Conservation (phyloP, 1,140 invertebrate species). For the Diachasma alloeum region DNA sequence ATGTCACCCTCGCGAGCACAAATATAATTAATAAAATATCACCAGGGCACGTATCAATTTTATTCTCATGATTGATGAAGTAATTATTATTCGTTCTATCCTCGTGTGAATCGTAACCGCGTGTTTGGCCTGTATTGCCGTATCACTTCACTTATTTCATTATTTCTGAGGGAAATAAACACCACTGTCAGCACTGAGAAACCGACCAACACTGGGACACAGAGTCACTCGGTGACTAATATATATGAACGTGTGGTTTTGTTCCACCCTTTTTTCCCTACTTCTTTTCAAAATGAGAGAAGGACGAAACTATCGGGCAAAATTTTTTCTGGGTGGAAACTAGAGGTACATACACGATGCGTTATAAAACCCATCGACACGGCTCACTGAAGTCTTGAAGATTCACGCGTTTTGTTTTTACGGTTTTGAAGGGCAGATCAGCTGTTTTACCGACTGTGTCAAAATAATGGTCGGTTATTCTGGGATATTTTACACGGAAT, state of each 20-base stretch:
- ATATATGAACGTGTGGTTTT: neutral
- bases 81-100: neutral
- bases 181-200: neutral
- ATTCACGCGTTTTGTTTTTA: neutral
- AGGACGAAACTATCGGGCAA: neutral
- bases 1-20: neutral
- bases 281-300: neutral
- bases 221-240: neutral
- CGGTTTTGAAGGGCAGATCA: too few species aligned
- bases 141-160: neutral
- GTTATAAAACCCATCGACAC: neutral
- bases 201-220: neutral
- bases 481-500: too few species aligned
- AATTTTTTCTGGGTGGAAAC: neutral
- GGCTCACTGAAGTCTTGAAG: neutral
- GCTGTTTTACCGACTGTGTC: too few species aligned
- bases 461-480: too few species aligned
- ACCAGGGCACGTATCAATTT: neutral
- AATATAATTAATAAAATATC: neutral
- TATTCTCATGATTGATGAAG: neutral
- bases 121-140: neutral
- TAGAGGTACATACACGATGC: neutral
- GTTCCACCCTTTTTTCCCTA: neutral
- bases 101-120: neutral
- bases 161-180: neutral